Evolutionary conservation across 2,888 invertebrate genomes (phyloP), one percentile per base, ranked within the genome.

Genomic region (Nomada fabriciana): DNA sequence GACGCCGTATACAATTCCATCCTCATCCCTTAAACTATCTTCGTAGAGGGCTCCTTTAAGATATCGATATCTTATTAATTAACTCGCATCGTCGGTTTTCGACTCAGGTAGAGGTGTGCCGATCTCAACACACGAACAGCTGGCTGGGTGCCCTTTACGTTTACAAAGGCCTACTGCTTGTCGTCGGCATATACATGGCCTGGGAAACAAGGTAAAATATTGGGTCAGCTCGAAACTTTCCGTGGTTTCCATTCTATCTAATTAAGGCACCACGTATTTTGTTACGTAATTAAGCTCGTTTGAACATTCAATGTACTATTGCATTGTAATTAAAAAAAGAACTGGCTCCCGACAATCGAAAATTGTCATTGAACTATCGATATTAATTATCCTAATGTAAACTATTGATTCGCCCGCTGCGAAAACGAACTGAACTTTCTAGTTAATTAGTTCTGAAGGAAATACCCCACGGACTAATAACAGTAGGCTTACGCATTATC

Each of bases 181-280:
- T 98, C 47, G 98, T 98, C 81, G 98, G 98, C 0, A 97, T 98
- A 4, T 98, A 98, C 94, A 98, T 98, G 98, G 98, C 98, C 0
- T 98, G 98, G 98, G 98, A 98, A 94, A 98, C 98, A 13, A 96
- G 95, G 94, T 95, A 90, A 90, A 23, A 47, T 50, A 47, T 52
- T 50, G 25, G 20, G 7, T 15, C 36, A 11, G 20, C 10, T 13
- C 20, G 52, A 15, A 70, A 60, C 15, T 70, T 25, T n/a, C n/a
- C 53, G n/a, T 10, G 53, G 7, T 7, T 53, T n/a, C n/a, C n/a
- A 2, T 18, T n/a, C n/a, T 47, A 47, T 47, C 47, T 47, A 47
- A 15, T 15, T 15, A 47, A 13, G 47, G 11, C 10, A 7, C 7
- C 36, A 7, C 36, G 36, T 36, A 36, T 36, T 7, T 36, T 36